phyloP scores from a whole-genome alignment of 1,140 invertebrate species.

The Psix sp. region DNA sequence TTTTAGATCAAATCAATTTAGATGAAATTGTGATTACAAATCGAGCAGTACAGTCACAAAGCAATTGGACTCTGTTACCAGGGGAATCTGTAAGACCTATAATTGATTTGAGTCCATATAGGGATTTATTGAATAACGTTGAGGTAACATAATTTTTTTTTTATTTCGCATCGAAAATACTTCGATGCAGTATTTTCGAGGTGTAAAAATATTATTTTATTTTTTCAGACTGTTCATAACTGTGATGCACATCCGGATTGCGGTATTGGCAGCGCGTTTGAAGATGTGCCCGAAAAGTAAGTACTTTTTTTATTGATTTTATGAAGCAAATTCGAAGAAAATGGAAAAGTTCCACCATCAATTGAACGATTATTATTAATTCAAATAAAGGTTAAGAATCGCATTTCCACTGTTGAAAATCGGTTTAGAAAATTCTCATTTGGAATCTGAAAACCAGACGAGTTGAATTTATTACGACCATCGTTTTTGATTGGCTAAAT shows the following conservation, averaged over 20 bases:
- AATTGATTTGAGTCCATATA: conserved; percentile 73
- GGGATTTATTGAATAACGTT: conserved; percentile 83
- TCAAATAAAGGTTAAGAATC: too few species aligned
- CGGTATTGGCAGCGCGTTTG: conserved; percentile 78
- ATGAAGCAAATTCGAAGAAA: not conserved
- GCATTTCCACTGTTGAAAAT: conserved; percentile 43
- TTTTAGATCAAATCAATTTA: conserved; percentile 74
- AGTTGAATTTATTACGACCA: too few species aligned
- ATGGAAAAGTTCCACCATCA: conserved; percentile 55
- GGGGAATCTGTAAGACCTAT: conserved; percentile 65
- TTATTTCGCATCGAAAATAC: too few species aligned
- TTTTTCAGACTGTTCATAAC: conserved; percentile 77
- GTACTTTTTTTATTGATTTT: conserved; percentile 59
- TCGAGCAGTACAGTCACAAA: conserved; percentile 69
- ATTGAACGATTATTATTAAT: too few species aligned
- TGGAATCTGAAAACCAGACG: too few species aligned
- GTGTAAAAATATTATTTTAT: not conserved
- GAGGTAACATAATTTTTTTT: too few species aligned
- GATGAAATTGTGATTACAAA: conserved; percentile 72
- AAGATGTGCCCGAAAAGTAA: conserved; percentile 81
- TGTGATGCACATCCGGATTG: conserved; percentile 79
- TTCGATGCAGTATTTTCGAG: conserved; percentile 3
- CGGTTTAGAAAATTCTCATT: conserved; percentile 4
- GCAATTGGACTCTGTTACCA: conserved; percentile 60
- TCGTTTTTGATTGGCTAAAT: too few species aligned